Evolutionary conservation across 2,888 invertebrate genomes (phyloP).

Genomic region (Amiota communis): DNA sequence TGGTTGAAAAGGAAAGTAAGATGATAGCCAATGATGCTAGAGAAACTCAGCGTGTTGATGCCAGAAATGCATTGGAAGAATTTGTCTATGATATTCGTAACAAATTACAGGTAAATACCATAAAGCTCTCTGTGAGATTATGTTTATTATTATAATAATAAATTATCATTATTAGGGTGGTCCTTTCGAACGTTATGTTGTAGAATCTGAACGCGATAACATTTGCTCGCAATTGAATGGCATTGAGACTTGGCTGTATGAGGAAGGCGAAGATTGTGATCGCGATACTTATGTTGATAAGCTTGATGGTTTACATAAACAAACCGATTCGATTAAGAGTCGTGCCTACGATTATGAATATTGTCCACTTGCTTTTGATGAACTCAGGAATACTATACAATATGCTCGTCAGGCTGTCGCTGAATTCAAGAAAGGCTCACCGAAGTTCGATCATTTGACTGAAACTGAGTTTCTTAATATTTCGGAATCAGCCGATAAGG

Average conservation of each 20-base stretch:
- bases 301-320: conserved; percentile 78
- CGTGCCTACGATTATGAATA: conserved; percentile 87
- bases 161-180: conserved; percentile 76
- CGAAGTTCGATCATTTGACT: conserved; percentile 85
- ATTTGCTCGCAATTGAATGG: conserved; percentile 83
- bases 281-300: conserved; percentile 80
- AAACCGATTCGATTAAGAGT: conserved; percentile 92
- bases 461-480: conserved; percentile 88
- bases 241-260: conserved; percentile 97
- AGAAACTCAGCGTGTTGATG: conserved; percentile 96
- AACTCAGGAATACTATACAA: conserved; percentile 84
- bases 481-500: conserved; percentile 79
- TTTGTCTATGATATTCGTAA: conserved; percentile 97
- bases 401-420: conserved; percentile 87
- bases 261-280: conserved; percentile 93
- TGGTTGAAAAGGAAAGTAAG: conserved; percentile 86
- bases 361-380: conserved; percentile 86
- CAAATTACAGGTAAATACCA: conserved; percentile 78
- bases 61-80: conserved; percentile 97
- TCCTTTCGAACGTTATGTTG: conserved; percentile 83
- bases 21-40: conserved; percentile 90
- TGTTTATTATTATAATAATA: not conserved
- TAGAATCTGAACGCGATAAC: conserved; percentile 79
- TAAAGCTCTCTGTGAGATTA: no score
- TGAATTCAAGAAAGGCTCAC: conserved; percentile 80